Conservation (phyloP, 2,797 vertebrate genomes). For the Smutsia temminckii region DNA sequence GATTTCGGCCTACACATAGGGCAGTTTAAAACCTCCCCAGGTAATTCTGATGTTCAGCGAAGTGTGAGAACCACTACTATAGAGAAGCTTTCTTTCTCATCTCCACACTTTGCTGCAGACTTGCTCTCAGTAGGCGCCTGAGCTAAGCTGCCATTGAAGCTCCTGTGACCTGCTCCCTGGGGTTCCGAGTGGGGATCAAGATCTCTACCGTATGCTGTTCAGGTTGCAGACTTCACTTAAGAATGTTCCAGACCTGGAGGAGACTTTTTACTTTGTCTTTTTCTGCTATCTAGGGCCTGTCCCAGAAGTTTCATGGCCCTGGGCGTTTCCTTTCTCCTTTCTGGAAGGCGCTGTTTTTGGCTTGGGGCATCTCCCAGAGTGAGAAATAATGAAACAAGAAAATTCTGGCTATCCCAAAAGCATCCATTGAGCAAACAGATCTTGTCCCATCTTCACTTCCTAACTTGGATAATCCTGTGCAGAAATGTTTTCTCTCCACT, state of each 20-base stretch:
- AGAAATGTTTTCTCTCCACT: not conserved
- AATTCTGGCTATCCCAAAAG: not conserved
- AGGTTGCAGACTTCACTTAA: not conserved
- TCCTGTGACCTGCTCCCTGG: not conserved
- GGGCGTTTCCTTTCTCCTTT: not conserved
- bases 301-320: not conserved
- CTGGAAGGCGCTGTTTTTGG: not conserved
- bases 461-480: not conserved
- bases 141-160: rapidly evolving
- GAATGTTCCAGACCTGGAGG: not conserved
- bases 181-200: not conserved
- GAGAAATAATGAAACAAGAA: not conserved
- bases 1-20: no score
- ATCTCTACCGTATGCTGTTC: not conserved
- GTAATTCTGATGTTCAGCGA: not conserved
- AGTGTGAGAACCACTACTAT: not conserved
- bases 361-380: not conserved
- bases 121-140: not conserved
- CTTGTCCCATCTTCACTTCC: not conserved
- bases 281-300: not conserved
- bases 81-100: not conserved
- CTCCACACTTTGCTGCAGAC: not conserved
- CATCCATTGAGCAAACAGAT: not conserved
- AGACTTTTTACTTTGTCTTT: not conserved
- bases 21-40: not conserved